Base-by-base conservation (phyloP, 2,888 invertebrate species). In the Conus canariensis region DNA sequence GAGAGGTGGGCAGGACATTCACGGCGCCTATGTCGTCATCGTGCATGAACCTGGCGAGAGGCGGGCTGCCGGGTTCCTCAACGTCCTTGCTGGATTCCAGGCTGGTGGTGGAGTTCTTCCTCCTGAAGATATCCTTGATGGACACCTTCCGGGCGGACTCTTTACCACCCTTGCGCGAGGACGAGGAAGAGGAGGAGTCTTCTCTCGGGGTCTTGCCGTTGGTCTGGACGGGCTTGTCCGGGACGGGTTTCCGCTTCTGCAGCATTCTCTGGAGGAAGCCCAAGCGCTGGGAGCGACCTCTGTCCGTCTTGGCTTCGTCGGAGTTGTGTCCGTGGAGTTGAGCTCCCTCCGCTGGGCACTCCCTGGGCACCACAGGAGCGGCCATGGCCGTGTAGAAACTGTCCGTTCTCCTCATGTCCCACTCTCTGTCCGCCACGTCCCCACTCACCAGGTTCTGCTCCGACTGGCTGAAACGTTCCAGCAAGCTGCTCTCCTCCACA, bases 241-340 rank as follows among this genome's bases (percentile, higher is more conserved):
- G 77, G 30, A 25, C 77, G 77, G 77, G 3, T 90, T 94, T 94
- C 82, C 94, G 88, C 89, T 93, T 94, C 45, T 93, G 92, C 74
- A 94, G 93, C 91, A 95, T 93, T 88, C 94, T 93, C 88, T 94
- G 93, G 58, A 95, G 92, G 85, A 95, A 94, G 16, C 93, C 93
- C 8, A 93, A 92, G 89, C 93, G 93, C 91, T 94, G 94, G 2
- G 90, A 85, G 30, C 91, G 67, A 7, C 80, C 74, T 16, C 64
- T 83, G 56, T 85, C 85, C 16, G 64, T 7, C 45, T 56, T 82
- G 59, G 45, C 64, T 12, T 88, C 82, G 25, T 83, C 88, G 0
- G 88, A 82, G 58, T 64, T 67, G 9, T 83, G 83, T 14, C 83
- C 67, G 45, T n/a, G 64, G 8, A 83, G 64, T 45, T 80, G n/a